Base-by-base conservation (phyloP, 2,797 vertebrate genomes). In the Enteromius radiatus region DNA sequence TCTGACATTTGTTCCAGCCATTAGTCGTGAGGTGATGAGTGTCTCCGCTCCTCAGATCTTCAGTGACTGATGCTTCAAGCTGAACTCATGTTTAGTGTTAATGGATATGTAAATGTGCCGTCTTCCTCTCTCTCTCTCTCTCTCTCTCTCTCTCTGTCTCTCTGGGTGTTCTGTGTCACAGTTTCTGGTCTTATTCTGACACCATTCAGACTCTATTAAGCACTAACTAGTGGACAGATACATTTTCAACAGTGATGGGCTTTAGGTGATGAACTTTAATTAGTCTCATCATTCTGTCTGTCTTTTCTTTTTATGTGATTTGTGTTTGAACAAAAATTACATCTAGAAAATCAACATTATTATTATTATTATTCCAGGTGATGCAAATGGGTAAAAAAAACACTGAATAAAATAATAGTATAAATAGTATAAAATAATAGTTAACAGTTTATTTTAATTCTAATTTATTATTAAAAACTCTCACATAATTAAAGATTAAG, bases 41-140 rank as follows among this genome's bases (percentile, higher is more conserved):
- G 63, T 68, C 54, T 86, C 74, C 74, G 63, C 43, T 83, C 84
- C 9, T 80, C 59, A 75, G 76, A 86, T 69, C 82, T 77, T 36
- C 21, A 33, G 49, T 78, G 63, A 68, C 64, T 73, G 65, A 56
- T 68, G 36, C 67, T 63, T 31, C 1, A 26, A 63, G 59, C 23
- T 15, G 59, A 61, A 61, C 59, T 61, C 59, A 15, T 61, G 52
- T 5, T 79, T 47, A 21, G 75, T 67, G 26, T 67, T 59, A 59
- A 78, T 79, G 79, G 84, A 87, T 84, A 19, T 47, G 45, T 68
- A 54, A 77, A 68, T 69, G 26, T 23, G 10, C 43, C 12, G 43
- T 43, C 41, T 43, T 11, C 12, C 41, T 36, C 33, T 36, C 33
- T 36, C 33, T 36, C 33, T 36, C 33, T 41, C 38, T 41, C 41